Evolutionary conservation across 2,113 vertebrate species (phyloP).

Genomic region (Rhegmatorhina hoffmannsi): DNA sequence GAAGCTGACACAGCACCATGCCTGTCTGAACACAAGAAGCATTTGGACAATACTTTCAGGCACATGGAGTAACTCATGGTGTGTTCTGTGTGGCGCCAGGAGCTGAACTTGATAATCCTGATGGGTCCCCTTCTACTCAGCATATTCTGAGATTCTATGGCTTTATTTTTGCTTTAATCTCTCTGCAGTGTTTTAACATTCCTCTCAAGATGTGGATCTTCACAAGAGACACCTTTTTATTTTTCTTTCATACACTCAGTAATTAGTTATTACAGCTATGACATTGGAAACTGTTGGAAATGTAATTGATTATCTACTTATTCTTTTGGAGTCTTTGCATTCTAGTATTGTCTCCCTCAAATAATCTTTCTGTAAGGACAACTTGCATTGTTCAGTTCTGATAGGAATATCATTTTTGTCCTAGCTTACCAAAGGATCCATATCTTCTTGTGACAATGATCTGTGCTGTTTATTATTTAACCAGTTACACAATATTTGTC

Average conservation of each 20-base stretch:
- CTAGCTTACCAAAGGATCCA: neutral
- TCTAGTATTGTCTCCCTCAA: neutral
- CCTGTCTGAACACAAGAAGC: neutral
- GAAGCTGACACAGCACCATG: neutral
- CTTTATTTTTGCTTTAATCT: neutral
- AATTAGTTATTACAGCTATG: neutral
- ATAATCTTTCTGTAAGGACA: neutral
- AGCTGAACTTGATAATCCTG: neutral
- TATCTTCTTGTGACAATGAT: neutral
- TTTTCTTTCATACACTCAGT: neutral
- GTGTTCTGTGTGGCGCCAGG: accelerated
- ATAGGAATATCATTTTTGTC: neutral
- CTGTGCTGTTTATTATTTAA: neutral
- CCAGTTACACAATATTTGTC: neutral
- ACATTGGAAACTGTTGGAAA: neutral
- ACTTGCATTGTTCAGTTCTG: neutral
- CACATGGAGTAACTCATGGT: neutral
- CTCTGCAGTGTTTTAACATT: neutral
- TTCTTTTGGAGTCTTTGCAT: neutral
- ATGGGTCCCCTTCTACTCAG: accelerated
- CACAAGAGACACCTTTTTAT: neutral
- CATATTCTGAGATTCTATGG: neutral
- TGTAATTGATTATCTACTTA: neutral
- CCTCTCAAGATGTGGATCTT: neutral
- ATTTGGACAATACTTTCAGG: neutral